Evolutionary conservation across 2,888 invertebrate species (phyloP).

Genomic region (Hydropsyche betteni): DNA sequence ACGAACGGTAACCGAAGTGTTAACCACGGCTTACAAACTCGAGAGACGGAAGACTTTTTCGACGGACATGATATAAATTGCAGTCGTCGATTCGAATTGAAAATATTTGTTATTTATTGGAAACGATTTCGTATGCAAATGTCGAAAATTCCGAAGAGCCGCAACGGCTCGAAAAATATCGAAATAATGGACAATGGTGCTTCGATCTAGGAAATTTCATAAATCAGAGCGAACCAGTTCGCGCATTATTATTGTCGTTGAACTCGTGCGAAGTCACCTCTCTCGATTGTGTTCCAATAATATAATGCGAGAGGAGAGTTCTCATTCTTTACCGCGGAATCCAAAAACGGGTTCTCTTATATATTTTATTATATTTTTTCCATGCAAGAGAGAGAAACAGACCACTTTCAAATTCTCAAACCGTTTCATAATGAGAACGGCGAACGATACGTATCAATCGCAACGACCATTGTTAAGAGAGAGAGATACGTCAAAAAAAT

Average conservation of each 20-base stretch:
- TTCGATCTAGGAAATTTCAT: conserved; percentile 16
- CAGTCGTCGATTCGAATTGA: too few relatives aligned
- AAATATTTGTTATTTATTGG: too few relatives aligned
- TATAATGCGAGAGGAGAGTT: neutral
- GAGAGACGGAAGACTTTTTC: neutral
- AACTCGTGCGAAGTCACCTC: conserved; percentile 10
- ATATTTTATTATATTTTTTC: neutral
- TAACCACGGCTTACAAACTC: neutral
- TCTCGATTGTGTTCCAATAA: neutral
- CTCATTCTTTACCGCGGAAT: conserved; percentile 10
- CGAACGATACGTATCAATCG: too few relatives aligned
- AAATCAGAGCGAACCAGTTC: conserved; percentile 9
- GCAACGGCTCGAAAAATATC: neutral
- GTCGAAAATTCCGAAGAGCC: too few relatives aligned
- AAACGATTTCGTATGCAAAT: neutral
- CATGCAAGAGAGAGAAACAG: neutral
- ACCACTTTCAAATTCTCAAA: conserved; percentile 3
- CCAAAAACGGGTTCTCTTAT: neutral
- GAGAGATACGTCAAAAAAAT: too few relatives aligned
- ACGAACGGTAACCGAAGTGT: neutral
- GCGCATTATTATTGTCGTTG: neutral
- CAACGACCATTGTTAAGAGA: too few relatives aligned
- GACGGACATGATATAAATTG: neutral
- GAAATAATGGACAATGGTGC: neutral
- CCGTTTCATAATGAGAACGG: neutral